These are phyloP conservation scores for Drosophila mulleri DNA, from an alignment of 2,888 invertebrate genomes.

Conservation along the genomic window DNA sequence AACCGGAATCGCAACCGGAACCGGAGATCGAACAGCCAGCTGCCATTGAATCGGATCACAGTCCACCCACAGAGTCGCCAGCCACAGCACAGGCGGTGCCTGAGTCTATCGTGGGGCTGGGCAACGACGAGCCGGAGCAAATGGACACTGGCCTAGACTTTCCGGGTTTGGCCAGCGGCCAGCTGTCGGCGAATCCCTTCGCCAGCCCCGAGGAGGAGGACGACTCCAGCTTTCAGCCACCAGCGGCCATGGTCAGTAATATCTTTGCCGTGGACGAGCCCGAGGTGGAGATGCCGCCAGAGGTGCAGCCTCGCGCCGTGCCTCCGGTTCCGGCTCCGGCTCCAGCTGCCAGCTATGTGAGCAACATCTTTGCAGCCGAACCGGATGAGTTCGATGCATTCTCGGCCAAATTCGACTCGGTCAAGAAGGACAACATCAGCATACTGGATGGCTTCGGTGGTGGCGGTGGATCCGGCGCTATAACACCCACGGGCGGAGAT, in stretches of 20 bases:
- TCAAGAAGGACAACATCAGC: conserved; percentile 85
- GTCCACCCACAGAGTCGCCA: conserved; percentile 80
- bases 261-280: conserved; percentile 74
- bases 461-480: conserved; percentile 82
- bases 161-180: conserved; percentile 78
- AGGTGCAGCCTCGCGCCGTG: conserved; percentile 55
- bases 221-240: conserved; percentile 67
- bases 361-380: conserved; percentile 83
- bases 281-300: conserved; percentile 52
- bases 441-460: conserved; percentile 84
- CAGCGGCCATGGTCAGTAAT: conserved; percentile 68
- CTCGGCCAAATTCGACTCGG: conserved; percentile 93
- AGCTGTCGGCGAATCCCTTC: conserved; percentile 86
- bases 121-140: conserved; percentile 78
- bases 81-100: conserved; percentile 67
- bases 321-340: conserved; percentile 26
- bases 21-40: conserved; percentile 26
- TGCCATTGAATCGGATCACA: conserved; percentile 74
- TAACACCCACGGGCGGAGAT: conserved; percentile 82
- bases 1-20: conserved; percentile 22
- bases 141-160: conserved; percentile 84
- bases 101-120: conserved; percentile 66
- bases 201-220: conserved; percentile 85
- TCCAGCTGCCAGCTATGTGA: conserved; percentile 67
- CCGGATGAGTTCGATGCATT: conserved; percentile 94